Percentiles rank a stretch among this genome's conserved stretches.
Conservation (phyloP, 1,140 invertebrate species). For the Homarus americanus region DNA sequence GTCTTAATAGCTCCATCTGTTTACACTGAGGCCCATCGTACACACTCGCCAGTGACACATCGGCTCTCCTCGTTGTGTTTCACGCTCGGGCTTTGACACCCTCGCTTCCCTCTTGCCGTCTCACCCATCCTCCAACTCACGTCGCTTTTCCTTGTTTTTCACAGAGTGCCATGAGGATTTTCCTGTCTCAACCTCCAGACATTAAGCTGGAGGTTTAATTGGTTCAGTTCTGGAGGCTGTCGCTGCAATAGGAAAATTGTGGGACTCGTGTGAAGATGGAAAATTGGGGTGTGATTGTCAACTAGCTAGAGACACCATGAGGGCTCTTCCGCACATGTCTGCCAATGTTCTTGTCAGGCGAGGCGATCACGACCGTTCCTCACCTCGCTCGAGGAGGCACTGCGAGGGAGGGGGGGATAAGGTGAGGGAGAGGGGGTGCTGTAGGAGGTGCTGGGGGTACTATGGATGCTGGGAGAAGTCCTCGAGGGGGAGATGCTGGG, state of each 20-base stretch:
- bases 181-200: background rate
- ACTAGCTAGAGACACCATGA: slow-evolving; percentile 39
- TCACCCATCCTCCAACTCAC: background rate
- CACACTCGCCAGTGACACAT: slow-evolving; percentile 62
- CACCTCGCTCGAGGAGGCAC: slow-evolving; percentile 29
- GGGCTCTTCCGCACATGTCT: slow-evolving; percentile 64
- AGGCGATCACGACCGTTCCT: slow-evolving; percentile 63
- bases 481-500: no score
- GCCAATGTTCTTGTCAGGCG: slow-evolving; percentile 61
- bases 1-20: slow-evolving; percentile 64
- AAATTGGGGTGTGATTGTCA: slow-evolving; percentile 13
- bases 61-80: slow-evolving; percentile 57
- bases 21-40: slow-evolving; percentile 64
- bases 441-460: background rate
- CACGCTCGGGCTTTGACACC: slow-evolving; percentile 53
- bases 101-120: slow-evolving; percentile 30
- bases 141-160: background rate
- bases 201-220: background rate
- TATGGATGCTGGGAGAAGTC: background rate
- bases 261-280: background rate
- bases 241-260: background rate
- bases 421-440: background rate
- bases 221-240: background rate
- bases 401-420: background rate
- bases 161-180: background rate